phyloP scores from a whole-genome alignment of 2,888 invertebrate species.

The Cheilosia scutellata region DNA sequence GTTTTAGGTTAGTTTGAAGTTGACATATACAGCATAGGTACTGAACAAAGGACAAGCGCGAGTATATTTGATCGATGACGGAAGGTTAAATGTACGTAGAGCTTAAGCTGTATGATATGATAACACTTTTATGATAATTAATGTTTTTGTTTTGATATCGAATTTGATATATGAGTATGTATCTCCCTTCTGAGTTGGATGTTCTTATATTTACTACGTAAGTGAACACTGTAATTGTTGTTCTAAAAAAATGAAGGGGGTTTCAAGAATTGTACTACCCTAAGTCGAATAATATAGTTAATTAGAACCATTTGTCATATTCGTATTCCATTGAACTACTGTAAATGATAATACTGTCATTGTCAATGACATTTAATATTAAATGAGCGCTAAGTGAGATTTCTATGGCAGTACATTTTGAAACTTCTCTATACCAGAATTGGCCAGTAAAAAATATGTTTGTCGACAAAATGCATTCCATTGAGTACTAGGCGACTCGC shows the following conservation, averaged over 20 bases:
- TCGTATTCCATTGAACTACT: background rate
- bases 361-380: background rate
- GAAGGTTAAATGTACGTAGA: conserved; percentile 4
- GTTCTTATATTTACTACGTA: conserved; percentile 17
- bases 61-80: conserved; percentile 10
- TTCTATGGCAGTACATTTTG: too few relatives aligned
- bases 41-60: background rate
- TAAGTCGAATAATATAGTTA: background rate
- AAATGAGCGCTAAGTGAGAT: too few relatives aligned
- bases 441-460: too few relatives aligned
- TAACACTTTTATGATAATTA: conserved; percentile 40
- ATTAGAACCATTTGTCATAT: conserved; percentile 25
- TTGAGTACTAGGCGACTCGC: too few relatives aligned
- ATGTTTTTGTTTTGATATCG: conserved; percentile 26
- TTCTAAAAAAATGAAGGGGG: conserved; percentile 20
- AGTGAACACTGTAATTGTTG: conserved; percentile 32
- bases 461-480: too few relatives aligned
- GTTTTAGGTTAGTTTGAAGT: too few relatives aligned
- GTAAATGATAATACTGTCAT: background rate
- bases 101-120: conserved; percentile 12
- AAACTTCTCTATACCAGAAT: too few relatives aligned
- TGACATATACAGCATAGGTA: too few relatives aligned
- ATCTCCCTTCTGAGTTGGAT: background rate
- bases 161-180: background rate
- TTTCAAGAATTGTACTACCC: background rate